Conservation (phyloP, 2,113 vertebrate species). For the Buteo buteo region DNA sequence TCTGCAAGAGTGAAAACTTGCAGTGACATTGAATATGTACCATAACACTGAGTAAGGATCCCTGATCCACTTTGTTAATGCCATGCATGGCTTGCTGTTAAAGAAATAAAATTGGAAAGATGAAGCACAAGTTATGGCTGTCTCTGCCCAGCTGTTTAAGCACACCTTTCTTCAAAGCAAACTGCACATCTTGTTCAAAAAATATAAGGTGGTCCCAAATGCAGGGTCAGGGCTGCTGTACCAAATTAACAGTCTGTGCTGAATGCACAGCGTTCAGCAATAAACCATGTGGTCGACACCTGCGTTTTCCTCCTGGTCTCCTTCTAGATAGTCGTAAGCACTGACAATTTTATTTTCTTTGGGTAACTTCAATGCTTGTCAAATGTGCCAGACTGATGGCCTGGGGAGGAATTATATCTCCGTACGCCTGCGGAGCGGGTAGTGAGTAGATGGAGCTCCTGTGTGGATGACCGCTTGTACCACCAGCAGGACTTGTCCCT, state of each 20-base stretch:
- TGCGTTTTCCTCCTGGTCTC: neutral
- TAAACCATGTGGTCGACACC: neutral
- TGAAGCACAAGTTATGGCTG: neutral
- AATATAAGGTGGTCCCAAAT: neutral
- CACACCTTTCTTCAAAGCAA: neutral
- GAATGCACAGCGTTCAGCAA: neutral
- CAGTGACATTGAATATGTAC: neutral
- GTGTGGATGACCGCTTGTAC: neutral
- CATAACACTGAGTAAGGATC: neutral
- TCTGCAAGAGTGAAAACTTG: neutral
- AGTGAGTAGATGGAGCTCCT: neutral
- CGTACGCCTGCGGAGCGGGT: neutral
- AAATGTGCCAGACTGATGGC: neutral
- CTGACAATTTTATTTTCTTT: neutral
- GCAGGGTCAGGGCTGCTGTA: neutral
- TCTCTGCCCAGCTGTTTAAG: neutral
- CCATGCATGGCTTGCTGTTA: neutral
- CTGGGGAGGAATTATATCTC: neutral
- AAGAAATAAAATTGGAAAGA: neutral
- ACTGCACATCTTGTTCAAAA: neutral
- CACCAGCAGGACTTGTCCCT: neutral
- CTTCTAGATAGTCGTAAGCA: neutral
- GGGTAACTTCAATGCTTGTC: neutral
- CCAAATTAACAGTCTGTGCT: neutral
- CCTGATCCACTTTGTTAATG: neutral